phyloP scores from a whole-genome alignment of 2,113 vertebrate species.

The Leiothrix lutea region DNA sequence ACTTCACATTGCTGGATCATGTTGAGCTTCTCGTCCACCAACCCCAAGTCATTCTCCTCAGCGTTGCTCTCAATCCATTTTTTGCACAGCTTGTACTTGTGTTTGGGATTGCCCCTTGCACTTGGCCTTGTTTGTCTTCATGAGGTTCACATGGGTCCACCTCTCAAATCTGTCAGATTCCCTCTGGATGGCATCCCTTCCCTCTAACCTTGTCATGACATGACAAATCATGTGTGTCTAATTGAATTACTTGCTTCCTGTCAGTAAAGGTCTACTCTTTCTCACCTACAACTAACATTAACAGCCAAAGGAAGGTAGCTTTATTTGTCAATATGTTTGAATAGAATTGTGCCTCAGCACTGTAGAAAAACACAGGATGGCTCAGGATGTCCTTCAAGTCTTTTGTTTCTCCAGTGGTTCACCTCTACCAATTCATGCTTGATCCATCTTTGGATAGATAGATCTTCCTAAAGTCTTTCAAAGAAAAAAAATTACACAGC shows the following conservation, averaged over 20 bases:
- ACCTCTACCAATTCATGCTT: not conserved
- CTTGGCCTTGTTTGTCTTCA: not conserved
- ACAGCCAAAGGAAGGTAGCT: not conserved
- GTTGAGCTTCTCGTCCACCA: not conserved
- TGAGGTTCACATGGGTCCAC: fast-evolving
- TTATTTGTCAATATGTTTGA: not conserved
- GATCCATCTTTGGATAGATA: not conserved
- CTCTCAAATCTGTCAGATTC: not conserved
- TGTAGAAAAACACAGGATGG: not conserved
- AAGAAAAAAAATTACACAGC: not conserved
- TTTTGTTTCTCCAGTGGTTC: not conserved
- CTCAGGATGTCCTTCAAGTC: not conserved
- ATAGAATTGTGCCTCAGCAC: not conserved
- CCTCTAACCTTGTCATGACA: not conserved
- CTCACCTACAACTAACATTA: not conserved
- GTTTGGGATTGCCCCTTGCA: not conserved
- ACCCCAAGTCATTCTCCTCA: not conserved
- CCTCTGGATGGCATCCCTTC: not conserved
- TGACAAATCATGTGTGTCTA: not conserved
- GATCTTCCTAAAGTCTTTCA: not conserved
- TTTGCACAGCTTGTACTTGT: not conserved
- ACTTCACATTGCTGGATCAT: not conserved
- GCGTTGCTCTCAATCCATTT: not conserved
- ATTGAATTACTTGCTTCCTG: not conserved
- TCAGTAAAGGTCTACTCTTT: not conserved